Percentiles rank a stretch among this genome's conserved stretches.
phyloP scores from a whole-genome alignment of 2,888 invertebrate species.

The Podabrus alpinus region DNA sequence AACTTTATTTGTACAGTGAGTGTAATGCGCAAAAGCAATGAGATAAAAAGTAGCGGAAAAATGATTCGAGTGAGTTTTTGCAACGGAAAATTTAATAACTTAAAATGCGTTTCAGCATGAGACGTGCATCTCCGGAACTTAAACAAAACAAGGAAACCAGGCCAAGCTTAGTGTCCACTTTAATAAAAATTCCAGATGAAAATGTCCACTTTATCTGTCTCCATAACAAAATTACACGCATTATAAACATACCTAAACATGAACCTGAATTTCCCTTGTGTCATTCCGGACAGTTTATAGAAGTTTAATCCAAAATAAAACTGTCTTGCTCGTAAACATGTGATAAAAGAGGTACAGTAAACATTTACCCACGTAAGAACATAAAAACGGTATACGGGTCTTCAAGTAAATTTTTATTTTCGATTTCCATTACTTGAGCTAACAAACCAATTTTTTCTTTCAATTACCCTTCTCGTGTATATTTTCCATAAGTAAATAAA shows the following conservation, averaged over 20 bases:
- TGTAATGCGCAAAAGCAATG: not conserved
- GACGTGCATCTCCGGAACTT: not conserved
- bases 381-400: not conserved
- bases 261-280: conserved; percentile 19
- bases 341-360: conserved; percentile 24
- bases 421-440: conserved; percentile 1
- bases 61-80: not conserved
- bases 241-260: conserved; percentile 25
- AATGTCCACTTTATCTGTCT: conserved; percentile 11
- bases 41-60: no score
- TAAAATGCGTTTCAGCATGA: not conserved
- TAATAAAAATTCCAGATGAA: conserved; percentile 21
- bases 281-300: conserved; percentile 22
- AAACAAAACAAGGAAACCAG: not conserved
- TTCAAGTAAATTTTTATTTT: conserved; percentile 24
- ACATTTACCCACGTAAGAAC: conserved; percentile 21
- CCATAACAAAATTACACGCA: conserved; percentile 21
- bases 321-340: conserved; percentile 29
- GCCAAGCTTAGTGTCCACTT: conserved; percentile 1
- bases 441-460: not conserved
- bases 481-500: not conserved
- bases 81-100: not conserved
- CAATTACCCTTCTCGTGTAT: not conserved
- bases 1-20: not conserved
- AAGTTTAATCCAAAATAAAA: conserved; percentile 30